A percentile compares a stretch with the other conserved stretches of the same genome.
Conservation (phyloP, 2,113 vertebrate genomes). For the Lontra canadensis region DNA sequence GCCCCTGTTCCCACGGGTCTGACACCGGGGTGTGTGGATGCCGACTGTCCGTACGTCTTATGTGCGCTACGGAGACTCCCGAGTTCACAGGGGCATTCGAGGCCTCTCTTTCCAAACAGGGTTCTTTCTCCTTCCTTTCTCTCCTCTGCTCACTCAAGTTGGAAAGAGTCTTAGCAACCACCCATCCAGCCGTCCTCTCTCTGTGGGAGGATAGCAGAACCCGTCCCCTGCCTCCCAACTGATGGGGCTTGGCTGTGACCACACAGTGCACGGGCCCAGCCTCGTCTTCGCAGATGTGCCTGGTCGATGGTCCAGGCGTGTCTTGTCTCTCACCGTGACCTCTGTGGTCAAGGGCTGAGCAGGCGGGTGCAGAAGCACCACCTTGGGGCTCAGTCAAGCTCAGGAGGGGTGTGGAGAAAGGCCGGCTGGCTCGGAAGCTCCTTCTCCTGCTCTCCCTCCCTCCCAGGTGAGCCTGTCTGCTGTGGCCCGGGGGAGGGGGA, state of each 20-base stretch:
- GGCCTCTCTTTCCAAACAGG: neutral
- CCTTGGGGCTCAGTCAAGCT: neutral
- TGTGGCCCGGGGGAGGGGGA: neutral
- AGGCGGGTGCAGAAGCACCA: fast-evolving
- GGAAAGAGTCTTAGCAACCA: neutral
- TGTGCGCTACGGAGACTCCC: fast-evolving
- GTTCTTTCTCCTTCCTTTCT: neutral
- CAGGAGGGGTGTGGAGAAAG: neutral
- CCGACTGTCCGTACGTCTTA: fast-evolving
- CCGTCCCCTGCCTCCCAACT: fast-evolving
- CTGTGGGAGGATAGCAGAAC: neutral
- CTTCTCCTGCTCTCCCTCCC: too few relatives aligned
- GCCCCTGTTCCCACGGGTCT: too few relatives aligned
- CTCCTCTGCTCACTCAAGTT: neutral
- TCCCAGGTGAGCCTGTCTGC: neutral
- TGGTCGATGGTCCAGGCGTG: too few relatives aligned
- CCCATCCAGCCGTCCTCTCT: neutral
- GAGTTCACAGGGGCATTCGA: fast-evolving
- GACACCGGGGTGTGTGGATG: fast-evolving
- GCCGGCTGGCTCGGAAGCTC: neutral
- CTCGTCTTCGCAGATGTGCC: fast-evolving
- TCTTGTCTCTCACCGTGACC: neutral
- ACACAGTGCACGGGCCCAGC: fast-evolving
- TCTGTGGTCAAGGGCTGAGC: neutral
- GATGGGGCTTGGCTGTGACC: fast-evolving